Evolutionary conservation across 2,888 invertebrate species (phyloP), one percentile per base, ranked within the genome.

Genomic region (Apotomis capreana): DNA sequence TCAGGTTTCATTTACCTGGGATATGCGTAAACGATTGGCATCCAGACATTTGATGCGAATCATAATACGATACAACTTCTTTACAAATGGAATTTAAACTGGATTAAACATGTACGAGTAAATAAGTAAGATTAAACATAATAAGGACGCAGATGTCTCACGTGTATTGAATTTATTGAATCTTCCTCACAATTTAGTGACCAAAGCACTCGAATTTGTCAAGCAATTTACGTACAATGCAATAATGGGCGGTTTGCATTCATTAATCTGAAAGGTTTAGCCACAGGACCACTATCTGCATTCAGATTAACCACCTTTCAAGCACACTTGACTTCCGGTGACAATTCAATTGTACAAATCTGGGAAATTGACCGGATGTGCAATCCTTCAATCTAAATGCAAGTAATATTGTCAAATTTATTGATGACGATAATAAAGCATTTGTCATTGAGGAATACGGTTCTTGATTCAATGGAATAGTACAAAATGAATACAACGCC

Each of bases 261-360:
- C 62, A 62, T 59, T 68, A 70, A 55, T 54, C 36, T 61, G 44
- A 74, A 68, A 62, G 63, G 74, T 54, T 62, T 74, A 68, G 52
- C 70, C 67, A 70, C 63, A 74, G 55, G 62, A 49, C 68, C 64
- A 68, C 60, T 58, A 55, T 70, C 13, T 44, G 54, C 63, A 68
- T 67, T 68, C 63, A 68, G 68, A 26, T 55, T 57, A 46, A 68
- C 49, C 68, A 71, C 74, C 74, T 69, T 76, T 75, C 54, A 67
- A 80, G 76, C 2, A 64, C 76, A 78, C 79, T 80, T 81, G 78
- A 82, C 78, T 79, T 81, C 84, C 81, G 81, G 79, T 77, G 40
- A 79, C 79, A 73, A 77, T 74, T 80, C 77, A 80, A 83, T 87
- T 86, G 85, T 84, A 78, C 84, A 86, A 87, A 75, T 76, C 76